Base-by-base conservation (phyloP, 2,113 vertebrate genomes). In the Bothrops jararaca region DNA sequence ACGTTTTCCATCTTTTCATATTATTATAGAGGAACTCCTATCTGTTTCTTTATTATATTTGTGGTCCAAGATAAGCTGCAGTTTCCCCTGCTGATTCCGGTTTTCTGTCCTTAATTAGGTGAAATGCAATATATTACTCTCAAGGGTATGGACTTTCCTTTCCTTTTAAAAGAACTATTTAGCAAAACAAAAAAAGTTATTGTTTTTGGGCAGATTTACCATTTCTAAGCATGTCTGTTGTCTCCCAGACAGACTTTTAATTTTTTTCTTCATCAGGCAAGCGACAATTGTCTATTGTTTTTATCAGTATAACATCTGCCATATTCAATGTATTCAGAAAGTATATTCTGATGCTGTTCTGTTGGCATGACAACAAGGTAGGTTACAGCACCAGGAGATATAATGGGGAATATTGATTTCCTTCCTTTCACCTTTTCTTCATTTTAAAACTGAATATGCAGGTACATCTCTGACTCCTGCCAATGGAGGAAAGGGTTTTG, bases 311-410 rank as follows among this genome's bases (percentile, higher is more conserved):
- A 90, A 86, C 86, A 53, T 93, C n/a, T 90, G 45, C 56, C 34
- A 85, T 93, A 86, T 90, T 93, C 92, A 23, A 57, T 39, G 3
- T 64, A 60, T 34, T 64, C 88, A 90, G 92, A 93, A 89, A 90
- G n/a, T 53, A 57, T 90, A 93, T 90, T 93, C 42, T 92, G 60
- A 57, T 23, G 9, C 13, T 90, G n/a, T 45, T 90, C 56, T 64
- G 89, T 93, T 93, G 92, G 92, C 92, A 93, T 93, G 92, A 85
- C 74, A 93, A 93, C 92, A 11, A 50, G 92, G 58, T 88, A 92
- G 92, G 92, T 92, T 92, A 92, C 54, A 42, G 56, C 85, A 93
- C 80, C 92, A 86, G 13, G 56, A 90, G 88, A 58, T 45, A 89
- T 29, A 80, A 89, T 24, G 26, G 54, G 45, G 69, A 90, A 90